phyloP scores from a whole-genome alignment of 1,140 invertebrate species.

The Papilio polytes region DNA sequence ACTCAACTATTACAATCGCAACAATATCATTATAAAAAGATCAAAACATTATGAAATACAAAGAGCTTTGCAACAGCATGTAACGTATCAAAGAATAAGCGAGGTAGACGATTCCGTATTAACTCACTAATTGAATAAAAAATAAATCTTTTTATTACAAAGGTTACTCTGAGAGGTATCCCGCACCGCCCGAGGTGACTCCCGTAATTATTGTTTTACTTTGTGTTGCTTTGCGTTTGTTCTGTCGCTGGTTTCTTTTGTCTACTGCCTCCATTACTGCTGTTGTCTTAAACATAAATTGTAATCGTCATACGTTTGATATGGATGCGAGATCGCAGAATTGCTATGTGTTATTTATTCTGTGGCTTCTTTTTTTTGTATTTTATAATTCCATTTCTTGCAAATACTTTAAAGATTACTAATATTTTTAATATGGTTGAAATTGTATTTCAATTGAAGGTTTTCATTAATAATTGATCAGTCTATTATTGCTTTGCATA shows the following conservation, averaged over 20 bases:
- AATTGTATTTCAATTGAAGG: too few relatives aligned
- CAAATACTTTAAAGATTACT: neutral
- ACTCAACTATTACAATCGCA: neutral
- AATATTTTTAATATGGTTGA: too few relatives aligned
- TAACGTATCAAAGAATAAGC: conserved; percentile 47
- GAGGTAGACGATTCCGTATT: conserved; percentile 51
- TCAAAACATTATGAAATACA: conserved; percentile 35
- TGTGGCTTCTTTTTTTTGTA: neutral
- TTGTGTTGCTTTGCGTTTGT: conserved; percentile 55
- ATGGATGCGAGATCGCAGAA: conserved; percentile 21
- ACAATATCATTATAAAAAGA: conserved; percentile 26
- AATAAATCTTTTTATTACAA: conserved; percentile 60
- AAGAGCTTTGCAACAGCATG: conserved; percentile 28
- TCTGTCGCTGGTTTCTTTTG: conserved; percentile 55
- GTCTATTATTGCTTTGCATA: too few relatives aligned
- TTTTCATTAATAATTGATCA: too few relatives aligned
- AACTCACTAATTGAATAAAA: conserved; percentile 69
- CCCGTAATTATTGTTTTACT: conserved; percentile 69
- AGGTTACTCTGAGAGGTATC: conserved; percentile 51
- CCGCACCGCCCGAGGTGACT: conserved; percentile 50
- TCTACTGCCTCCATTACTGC: conserved; percentile 49
- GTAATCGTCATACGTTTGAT: conserved; percentile 53
- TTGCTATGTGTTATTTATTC: conserved; percentile 21
- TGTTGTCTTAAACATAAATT: conserved; percentile 64
- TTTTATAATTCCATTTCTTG: neutral